Conservation (phyloP, 2,113 vertebrate genomes). For the Neodontobutis hainanensis region DNA sequence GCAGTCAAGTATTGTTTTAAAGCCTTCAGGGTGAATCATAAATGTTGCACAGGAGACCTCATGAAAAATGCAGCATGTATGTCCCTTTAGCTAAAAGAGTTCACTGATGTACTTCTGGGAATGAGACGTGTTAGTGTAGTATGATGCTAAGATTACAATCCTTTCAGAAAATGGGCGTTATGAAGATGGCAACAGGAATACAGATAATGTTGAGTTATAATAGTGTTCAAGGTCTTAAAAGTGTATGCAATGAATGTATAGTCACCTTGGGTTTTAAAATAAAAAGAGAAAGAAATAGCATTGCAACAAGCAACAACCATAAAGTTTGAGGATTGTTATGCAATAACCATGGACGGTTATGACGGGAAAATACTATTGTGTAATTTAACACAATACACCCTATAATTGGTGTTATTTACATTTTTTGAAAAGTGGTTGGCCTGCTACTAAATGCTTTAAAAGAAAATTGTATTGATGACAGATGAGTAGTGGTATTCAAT, state of each 20-base stretch:
- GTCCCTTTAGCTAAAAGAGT: slow-evolving; percentile 57
- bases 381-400: no score
- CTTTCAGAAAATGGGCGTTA: slow-evolving; percentile 43
- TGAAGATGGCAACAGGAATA: slow-evolving; percentile 35
- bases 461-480: no score
- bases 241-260: no score
- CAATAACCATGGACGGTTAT: no score
- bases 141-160: slow-evolving; percentile 58
- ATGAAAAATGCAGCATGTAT: slow-evolving; percentile 76
- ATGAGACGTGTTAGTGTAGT: slow-evolving; percentile 50
- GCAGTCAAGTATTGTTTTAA: slow-evolving; percentile 75
- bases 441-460: no score
- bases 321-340: no score
- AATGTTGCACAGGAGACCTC: slow-evolving; percentile 75
- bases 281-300: no score
- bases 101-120: slow-evolving; percentile 66
- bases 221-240: slow-evolving; percentile 8
- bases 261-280: no score
- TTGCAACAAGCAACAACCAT: no score
- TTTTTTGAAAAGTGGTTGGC: no score
- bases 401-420: no score
- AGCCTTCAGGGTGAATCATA: slow-evolving; percentile 70
- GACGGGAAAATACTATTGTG: no score
- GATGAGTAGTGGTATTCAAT: neutral
- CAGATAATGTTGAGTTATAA: slow-evolving; percentile 49